Conservation (phyloP, 2,113 vertebrate species). For the Arizona elegans region DNA sequence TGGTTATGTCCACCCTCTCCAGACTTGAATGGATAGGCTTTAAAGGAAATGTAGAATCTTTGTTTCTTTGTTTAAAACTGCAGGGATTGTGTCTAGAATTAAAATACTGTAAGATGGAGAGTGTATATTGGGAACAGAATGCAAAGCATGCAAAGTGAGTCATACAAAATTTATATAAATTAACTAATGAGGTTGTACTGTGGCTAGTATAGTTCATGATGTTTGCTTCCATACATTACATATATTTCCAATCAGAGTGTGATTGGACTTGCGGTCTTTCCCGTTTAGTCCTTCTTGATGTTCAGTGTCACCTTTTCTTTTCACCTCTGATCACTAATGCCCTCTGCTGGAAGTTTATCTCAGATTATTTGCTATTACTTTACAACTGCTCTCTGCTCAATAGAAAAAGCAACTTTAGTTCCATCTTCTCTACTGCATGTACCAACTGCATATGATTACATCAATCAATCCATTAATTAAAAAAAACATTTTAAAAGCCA, state of each 20-base stretch:
- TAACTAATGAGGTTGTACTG: conserved; percentile 14
- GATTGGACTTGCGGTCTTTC: conserved; percentile 13
- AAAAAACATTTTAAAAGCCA: not conserved
- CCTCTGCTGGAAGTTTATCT: not conserved
- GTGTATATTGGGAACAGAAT: conserved; percentile 38
- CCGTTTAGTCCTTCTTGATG: not conserved
- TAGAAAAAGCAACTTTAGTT: not conserved
- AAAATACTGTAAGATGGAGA: conserved; percentile 7
- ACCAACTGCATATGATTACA: not conserved
- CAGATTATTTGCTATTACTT: not conserved
- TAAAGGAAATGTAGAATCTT: not conserved
- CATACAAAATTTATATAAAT: conserved; percentile 21
- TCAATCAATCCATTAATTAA: not conserved
- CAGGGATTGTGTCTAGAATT: conserved; percentile 23
- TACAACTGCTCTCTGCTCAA: not conserved
- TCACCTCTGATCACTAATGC: not conserved
- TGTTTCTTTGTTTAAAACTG: not conserved
- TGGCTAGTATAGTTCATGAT: conserved; percentile 18
- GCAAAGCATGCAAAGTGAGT: conserved; percentile 25
- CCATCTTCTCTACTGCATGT: not conserved
- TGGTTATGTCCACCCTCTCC: not conserved
- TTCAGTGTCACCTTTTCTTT: not conserved
- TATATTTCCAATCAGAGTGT: conserved; percentile 37
- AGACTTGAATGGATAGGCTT: not conserved
- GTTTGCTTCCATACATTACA: conserved; percentile 14